These are phyloP conservation scores for Cladopsammia gracilis DNA, from an alignment of 64 coral and sea anemone genomes.

Conservation along the genomic window DNA sequence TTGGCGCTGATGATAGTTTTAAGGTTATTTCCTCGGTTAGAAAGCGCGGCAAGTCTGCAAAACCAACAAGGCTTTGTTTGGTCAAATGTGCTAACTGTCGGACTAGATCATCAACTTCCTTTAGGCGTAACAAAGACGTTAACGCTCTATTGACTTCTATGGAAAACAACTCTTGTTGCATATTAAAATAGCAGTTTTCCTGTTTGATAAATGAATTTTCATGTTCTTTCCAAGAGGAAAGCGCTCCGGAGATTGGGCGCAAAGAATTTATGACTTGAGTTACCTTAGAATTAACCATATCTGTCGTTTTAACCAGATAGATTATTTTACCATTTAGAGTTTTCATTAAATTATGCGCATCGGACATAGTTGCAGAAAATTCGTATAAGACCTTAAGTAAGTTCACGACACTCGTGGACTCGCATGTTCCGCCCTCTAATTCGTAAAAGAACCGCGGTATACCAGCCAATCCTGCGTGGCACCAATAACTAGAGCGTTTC, in stretches of 20 bases:
- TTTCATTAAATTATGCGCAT: too few relatives aligned
- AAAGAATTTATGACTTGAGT: neutral
- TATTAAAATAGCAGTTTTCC: neutral
- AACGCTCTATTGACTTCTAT: neutral
- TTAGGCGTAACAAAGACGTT: neutral
- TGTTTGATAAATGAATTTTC: neutral
- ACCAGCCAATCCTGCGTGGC: neutral
- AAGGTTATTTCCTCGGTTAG: neutral
- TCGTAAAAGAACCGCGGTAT: neutral
- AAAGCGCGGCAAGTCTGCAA: neutral
- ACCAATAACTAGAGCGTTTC: neutral
- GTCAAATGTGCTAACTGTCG: neutral
- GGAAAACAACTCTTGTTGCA: neutral
- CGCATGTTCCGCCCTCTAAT: neutral
- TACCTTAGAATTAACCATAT: neutral
- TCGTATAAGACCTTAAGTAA: neutral
- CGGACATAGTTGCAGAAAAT: neutral
- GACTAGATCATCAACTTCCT: neutral
- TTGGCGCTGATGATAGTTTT: neutral
- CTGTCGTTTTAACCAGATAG: neutral
- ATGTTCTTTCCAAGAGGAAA: neutral
- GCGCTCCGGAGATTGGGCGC: neutral
- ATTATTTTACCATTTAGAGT: neutral
- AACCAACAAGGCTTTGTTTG: neutral
- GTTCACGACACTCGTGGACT: neutral